Percentiles rank a stretch among this genome's conserved stretches.
phyloP scores from a whole-genome alignment of 2,888 invertebrate genomes.

The Hetaerina titia region DNA sequence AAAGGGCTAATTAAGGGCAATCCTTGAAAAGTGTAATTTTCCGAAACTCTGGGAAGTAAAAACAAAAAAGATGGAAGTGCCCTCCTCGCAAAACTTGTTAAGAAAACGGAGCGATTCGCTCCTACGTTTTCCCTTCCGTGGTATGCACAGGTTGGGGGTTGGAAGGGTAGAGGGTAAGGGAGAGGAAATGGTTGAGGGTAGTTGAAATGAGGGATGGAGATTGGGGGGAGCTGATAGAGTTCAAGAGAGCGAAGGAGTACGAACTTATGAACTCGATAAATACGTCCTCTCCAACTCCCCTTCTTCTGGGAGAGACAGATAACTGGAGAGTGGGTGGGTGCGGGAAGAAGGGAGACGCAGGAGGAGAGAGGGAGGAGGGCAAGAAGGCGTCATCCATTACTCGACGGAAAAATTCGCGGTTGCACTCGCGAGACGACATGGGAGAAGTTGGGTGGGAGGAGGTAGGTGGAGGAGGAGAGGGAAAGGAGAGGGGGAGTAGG shows the following conservation, averaged over 20 bases:
- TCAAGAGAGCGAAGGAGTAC: slow-evolving; percentile 10
- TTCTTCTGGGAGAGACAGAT: background rate
- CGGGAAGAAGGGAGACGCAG: background rate
- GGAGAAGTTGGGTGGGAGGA: background rate
- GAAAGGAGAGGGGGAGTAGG: background rate
- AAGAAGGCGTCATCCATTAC: background rate
- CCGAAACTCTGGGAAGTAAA: background rate
- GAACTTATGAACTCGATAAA: slow-evolving; percentile 32
- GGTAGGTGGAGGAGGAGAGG: background rate
- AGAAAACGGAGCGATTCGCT: background rate
- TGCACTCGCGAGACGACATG: background rate
- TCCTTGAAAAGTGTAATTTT: background rate
- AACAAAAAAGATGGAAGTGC: background rate
- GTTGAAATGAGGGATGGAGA: background rate
- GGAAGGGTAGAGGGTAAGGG: background rate
- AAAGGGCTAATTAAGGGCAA: slow-evolving; percentile 8
- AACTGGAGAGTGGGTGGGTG: background rate
- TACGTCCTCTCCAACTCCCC: background rate
- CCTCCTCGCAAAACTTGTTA: slow-evolving; percentile 13
- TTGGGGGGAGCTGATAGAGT: background rate
- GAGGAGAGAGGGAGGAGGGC: background rate
- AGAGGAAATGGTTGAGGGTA: background rate
- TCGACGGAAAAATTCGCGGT: background rate
- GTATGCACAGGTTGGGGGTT: background rate
- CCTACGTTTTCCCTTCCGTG: background rate